Evolutionary conservation across 2,888 invertebrate species (phyloP), one percentile per base, ranked within the genome.

Genomic region (Lasiommata megera): DNA sequence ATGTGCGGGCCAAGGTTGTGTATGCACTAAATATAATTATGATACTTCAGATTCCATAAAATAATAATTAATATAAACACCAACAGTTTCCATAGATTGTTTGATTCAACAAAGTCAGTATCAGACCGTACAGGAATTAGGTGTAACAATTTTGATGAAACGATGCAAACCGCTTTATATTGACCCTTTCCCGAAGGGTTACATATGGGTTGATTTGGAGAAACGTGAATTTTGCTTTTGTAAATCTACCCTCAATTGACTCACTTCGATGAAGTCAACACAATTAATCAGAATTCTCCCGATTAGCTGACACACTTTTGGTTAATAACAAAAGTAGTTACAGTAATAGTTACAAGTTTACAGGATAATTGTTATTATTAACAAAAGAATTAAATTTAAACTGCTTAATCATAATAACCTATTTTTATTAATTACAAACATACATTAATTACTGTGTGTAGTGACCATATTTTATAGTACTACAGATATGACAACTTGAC

Each of bases 361-460:
- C 37, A 54, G 54, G 38, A 51, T 54, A 58, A 11, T 58, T 43
- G 54, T 58, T 54, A 58, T 40, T 43, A 56, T 50, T 56, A 54
- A 61, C 61, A 55, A 58, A 61, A 60, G 23, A 28, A 31, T 37
- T 46, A 43, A 51, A 41, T 31, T 54, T 55, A 48, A 61, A 58
- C 53, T 47, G 58, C 61, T 61, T 58, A 61, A 51, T 50, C 40
- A 51, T 40, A 51, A 46, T 56, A 61, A 61, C 51, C 53, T 61
- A 58, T 50, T 58, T 48, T 58, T 53, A 56, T 55, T 58, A 61
- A 61, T 61, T 58, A 61, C 58, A 61, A 58, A 54, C 58, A 54
- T 58, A 58, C 54, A 58, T 34, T 47, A 31, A 40, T 48, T 14
- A 54, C 44, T 29, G 38, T 40, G 16, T 29, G 28, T 51, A 51